These are phyloP conservation scores for Sphenopsis melanotis DNA, from an alignment of 2,797 vertebrate species.

Conservation along the genomic window DNA sequence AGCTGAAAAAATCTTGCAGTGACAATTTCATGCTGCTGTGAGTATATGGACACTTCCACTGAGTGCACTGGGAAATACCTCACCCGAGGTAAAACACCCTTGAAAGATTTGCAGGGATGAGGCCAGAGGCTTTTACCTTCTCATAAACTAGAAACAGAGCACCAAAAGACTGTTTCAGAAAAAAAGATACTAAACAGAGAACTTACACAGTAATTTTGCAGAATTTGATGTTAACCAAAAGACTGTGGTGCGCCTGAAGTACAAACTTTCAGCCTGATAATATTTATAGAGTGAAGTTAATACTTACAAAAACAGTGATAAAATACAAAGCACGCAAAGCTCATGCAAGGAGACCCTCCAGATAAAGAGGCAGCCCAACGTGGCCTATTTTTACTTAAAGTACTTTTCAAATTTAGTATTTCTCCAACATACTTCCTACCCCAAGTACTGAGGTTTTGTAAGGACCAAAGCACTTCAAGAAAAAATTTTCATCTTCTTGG, in stretches of 20 bases:
- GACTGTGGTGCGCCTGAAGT: background rate
- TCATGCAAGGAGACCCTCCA: background rate
- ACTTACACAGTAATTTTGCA: background rate
- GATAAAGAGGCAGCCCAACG: background rate
- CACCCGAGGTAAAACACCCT: accelerated
- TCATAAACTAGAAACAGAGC: background rate
- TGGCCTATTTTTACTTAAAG: background rate
- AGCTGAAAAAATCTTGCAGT: background rate
- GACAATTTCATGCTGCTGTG: background rate
- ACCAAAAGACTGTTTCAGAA: background rate
- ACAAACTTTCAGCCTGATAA: background rate
- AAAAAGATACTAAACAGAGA: background rate
- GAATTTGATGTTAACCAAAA: background rate
- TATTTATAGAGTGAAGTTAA: background rate
- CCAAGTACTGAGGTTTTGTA: background rate
- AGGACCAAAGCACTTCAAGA: background rate
- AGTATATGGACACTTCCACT: background rate
- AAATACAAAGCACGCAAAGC: background rate
- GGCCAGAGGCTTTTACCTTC: background rate
- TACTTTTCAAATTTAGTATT: background rate
- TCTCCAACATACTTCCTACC: background rate
- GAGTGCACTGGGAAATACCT: background rate
- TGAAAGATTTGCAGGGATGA: background rate
- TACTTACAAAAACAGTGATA: background rate
- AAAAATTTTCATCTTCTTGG: background rate